A percentile compares a stretch with the other conserved stretches of the same genome.
These are phyloP conservation scores for Grapholita molesta DNA, from an alignment of 1,140 invertebrate species.

Conservation along the genomic window DNA sequence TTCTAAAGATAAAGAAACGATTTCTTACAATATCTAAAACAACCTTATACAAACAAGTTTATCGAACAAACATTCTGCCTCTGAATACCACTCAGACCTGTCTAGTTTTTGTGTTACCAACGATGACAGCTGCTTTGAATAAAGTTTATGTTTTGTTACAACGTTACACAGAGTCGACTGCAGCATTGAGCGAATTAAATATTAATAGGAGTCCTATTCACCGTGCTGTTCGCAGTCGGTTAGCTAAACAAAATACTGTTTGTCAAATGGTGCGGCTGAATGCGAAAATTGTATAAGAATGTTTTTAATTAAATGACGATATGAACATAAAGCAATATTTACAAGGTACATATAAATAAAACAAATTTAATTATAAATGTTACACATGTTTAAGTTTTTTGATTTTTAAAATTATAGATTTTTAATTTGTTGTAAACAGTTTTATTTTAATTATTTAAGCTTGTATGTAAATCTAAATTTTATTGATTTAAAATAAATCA, in stretches of 20 bases:
- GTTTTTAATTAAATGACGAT: not conserved
- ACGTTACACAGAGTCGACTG: not conserved
- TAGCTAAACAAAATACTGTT: conserved; percentile 67
- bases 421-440: too few species aligned
- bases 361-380: too few species aligned
- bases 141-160: conserved; percentile 13
- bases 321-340: too few species aligned
- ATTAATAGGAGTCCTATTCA: conserved; percentile 54
- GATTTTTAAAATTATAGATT: too few species aligned
- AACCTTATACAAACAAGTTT: not conserved
- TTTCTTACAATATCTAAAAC: not conserved
- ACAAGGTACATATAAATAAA: too few species aligned
- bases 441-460: too few species aligned
- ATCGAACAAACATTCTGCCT: not conserved
- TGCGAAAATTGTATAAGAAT: not conserved
- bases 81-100: not conserved
- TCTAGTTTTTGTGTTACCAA: conserved; percentile 9
- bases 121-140: conserved; percentile 10
- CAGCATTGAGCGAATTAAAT: conserved; percentile 24
- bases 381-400: too few species aligned
- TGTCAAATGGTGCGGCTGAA: conserved; percentile 50
- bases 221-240: conserved; percentile 53
- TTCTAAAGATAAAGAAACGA: not conserved
- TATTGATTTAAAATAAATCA: too few species aligned
- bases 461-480: too few species aligned